Conservation (phyloP, 2,888 invertebrate genomes). For the Uropetala carovei region DNA sequence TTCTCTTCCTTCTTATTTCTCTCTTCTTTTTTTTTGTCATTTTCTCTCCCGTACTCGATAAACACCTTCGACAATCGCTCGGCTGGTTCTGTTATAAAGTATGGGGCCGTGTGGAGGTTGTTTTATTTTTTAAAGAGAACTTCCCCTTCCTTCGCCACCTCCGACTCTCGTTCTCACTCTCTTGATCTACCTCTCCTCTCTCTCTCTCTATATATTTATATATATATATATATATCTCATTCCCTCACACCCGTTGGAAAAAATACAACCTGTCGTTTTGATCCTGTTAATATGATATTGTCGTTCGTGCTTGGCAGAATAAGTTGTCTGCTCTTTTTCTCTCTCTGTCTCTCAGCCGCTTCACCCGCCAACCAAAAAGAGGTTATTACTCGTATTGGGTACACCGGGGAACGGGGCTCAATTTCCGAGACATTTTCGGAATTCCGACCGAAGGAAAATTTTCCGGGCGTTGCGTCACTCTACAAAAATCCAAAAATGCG, state of each 20-base stretch:
- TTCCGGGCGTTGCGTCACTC: neutral
- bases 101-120: neutral
- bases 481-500: neutral
- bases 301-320: neutral
- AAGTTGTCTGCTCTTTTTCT: neutral
- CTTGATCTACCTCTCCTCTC: neutral
- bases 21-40: too few relatives aligned
- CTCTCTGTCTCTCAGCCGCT: neutral
- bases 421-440: slow-evolving; percentile 5
- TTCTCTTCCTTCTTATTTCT: neutral
- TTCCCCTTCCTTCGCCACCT: neutral
- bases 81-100: slow-evolving; percentile 6
- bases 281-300: neutral
- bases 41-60: neutral
- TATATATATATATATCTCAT: too few relatives aligned
- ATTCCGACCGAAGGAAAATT: neutral
- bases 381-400: neutral
- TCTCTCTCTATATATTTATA: neutral
- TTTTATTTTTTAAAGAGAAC: neutral
- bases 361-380: neutral
- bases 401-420: neutral
- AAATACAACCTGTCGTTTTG: neutral
- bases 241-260: too few relatives aligned
- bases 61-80: slow-evolving; percentile 29
- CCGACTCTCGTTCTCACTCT: neutral